Evolutionary conservation across 2,113 vertebrate species (phyloP).

Genomic region (Poicephalus meyeri): DNA sequence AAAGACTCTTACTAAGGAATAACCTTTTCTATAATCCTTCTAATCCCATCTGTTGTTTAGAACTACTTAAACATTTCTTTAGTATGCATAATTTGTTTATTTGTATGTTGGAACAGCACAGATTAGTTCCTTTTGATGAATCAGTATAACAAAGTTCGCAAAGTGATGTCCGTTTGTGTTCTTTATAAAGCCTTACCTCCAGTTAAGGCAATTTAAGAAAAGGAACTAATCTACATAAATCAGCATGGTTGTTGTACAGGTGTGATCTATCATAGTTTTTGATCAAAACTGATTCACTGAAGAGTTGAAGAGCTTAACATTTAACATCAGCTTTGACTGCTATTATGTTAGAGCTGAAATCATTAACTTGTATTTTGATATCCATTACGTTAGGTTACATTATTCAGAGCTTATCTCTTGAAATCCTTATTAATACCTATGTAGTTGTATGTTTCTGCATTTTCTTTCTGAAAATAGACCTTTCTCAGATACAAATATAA

Average conservation of each 20-base stretch:
- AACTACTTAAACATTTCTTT: conserved; percentile 50
- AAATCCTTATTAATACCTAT: background rate
- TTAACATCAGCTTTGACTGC: background rate
- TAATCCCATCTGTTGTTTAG: conserved; percentile 64
- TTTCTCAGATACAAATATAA: background rate
- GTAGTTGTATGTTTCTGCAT: background rate
- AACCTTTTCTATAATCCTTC: conserved; percentile 57
- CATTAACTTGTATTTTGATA: background rate
- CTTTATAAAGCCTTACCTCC: conserved; percentile 26
- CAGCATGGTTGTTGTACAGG: conserved; percentile 16
- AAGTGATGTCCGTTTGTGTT: background rate
- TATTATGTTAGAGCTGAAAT: background rate
- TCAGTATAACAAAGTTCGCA: conserved; percentile 23
- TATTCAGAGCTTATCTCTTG: background rate
- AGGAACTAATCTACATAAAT: conserved; percentile 33
- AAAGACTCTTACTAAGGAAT: conserved; percentile 44
- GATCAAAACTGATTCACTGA: background rate
- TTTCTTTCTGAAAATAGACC: background rate
- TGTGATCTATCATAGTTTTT: background rate
- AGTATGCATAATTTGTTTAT: conserved; percentile 35
- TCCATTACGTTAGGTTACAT: background rate
- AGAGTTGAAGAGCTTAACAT: background rate
- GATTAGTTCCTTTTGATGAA: conserved; percentile 63
- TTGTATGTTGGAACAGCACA: conserved; percentile 8
- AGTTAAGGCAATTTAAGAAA: conserved; percentile 34